A percentile compares a stretch with the other conserved stretches of the same genome.
These are phyloP conservation scores for Deroplatys truncata DNA, from an alignment of 2,888 invertebrate genomes.

Conservation along the genomic window DNA sequence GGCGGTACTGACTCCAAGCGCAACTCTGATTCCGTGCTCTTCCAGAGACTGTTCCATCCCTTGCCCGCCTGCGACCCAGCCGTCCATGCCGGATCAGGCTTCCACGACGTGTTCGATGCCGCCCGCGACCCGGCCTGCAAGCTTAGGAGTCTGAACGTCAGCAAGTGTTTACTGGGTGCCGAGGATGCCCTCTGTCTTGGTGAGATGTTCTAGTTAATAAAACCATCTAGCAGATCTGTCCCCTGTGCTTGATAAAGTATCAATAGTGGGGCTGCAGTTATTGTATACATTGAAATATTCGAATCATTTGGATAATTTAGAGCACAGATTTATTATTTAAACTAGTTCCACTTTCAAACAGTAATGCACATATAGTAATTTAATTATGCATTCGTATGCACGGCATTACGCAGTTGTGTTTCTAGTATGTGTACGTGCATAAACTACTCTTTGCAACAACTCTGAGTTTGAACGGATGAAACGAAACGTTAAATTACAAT, in stretches of 20 bases:
- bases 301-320: no score
- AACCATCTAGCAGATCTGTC: no score
- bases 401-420: no score
- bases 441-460: no score
- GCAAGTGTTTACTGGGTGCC: constrained; percentile 52
- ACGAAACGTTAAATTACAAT: no score
- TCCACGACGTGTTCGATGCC: constrained; percentile 47
- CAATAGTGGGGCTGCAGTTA: no score
- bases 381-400: no score
- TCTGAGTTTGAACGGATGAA: no score
- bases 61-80: constrained; percentile 49
- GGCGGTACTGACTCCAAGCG: constrained; percentile 44
- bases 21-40: constrained; percentile 53
- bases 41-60: constrained; percentile 50
- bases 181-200: constrained; percentile 54
- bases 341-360: not conserved
- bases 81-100: constrained; percentile 45
- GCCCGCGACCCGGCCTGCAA: constrained; percentile 49
- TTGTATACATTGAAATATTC: no score
- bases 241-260: no score
- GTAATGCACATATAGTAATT: not conserved
- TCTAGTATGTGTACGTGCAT: no score
- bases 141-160: constrained; percentile 52
- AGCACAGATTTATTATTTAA: not conserved
- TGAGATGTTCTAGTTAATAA: constrained; percentile 35